Conservation (phyloP, 2,888 invertebrate genomes). For the Ochropleura plecta region DNA sequence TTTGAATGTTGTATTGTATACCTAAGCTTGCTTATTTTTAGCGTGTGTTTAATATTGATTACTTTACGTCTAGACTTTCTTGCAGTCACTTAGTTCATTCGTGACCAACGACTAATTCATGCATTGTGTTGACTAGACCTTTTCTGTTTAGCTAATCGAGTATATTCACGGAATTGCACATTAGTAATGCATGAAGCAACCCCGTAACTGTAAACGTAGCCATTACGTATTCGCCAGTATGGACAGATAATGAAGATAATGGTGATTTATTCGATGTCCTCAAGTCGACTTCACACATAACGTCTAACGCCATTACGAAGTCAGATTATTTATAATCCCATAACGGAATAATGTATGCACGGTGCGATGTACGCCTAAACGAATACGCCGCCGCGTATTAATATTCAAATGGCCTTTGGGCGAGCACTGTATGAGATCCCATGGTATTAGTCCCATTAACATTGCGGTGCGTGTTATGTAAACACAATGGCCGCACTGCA, state of each 20-base stretch:
- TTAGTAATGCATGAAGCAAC: constrained; percentile 62
- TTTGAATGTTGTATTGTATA: constrained; percentile 17
- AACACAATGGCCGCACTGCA: constrained; percentile 70
- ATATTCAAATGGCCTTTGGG: constrained; percentile 87
- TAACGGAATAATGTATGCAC: constrained; percentile 80
- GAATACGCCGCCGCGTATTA: constrained; percentile 81
- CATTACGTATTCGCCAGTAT: constrained; percentile 63
- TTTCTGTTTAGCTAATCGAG: constrained; percentile 55
- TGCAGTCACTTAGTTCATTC: constrained; percentile 62
- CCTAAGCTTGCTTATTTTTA: constrained; percentile 34
- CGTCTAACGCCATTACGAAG: constrained; percentile 67
- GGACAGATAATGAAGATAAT: constrained; percentile 66
- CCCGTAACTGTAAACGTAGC: constrained; percentile 58
- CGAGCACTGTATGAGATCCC: constrained; percentile 79
- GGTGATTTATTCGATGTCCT: constrained; percentile 66
- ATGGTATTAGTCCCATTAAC: constrained; percentile 82
- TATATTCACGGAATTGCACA: constrained; percentile 52
- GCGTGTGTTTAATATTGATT: constrained; percentile 59
- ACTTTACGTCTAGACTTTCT: constrained; percentile 59
- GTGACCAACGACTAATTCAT: constrained; percentile 57
- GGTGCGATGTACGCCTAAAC: constrained; percentile 77
- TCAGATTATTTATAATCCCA: constrained; percentile 79
- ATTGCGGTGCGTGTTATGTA: constrained; percentile 75
- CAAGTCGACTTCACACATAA: constrained; percentile 70
- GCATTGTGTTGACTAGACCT: constrained; percentile 61